A percentile compares a stretch with the other conserved stretches of the same genome.
Evolutionary conservation across 2,888 invertebrate genomes (phyloP).

Genomic region (Priocnemis perturbator): DNA sequence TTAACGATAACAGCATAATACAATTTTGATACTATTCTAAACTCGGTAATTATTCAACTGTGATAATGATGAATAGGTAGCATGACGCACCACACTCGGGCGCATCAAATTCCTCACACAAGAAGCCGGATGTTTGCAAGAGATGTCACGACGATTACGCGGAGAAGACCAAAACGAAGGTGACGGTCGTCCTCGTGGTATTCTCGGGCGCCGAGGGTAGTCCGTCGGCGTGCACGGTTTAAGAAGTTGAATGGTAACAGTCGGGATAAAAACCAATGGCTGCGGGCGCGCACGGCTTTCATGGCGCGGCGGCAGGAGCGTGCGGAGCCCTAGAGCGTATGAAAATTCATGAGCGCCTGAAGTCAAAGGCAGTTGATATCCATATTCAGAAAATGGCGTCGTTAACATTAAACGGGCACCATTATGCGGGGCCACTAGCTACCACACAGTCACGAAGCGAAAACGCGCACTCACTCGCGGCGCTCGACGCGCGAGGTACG

Average conservation of each 20-base stretch:
- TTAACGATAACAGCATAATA: too few species aligned
- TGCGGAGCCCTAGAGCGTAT: slow-evolving; percentile 54
- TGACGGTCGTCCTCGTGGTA: background rate
- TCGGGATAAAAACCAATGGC: slow-evolving; percentile 41
- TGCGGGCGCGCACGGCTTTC: slow-evolving; percentile 19
- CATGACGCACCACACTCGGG: too few species aligned
- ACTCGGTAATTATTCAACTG: too few species aligned
- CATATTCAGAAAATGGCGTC: slow-evolving; percentile 73
- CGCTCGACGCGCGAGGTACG: too few species aligned
- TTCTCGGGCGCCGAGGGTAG: background rate
- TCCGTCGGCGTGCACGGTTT: slow-evolving; percentile 3
- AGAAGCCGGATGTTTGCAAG: too few species aligned
- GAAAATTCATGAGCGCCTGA: slow-evolving; percentile 71
- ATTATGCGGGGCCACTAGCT: slow-evolving; percentile 63
- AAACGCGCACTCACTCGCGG: slow-evolving; percentile 10
- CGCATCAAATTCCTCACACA: too few species aligned
- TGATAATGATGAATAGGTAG: too few species aligned
- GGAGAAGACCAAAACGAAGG: background rate
- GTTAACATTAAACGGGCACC: slow-evolving; percentile 73
- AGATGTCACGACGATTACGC: too few species aligned
- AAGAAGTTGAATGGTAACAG: slow-evolving; percentile 26
- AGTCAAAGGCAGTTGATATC: slow-evolving; percentile 69
- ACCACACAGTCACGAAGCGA: too few species aligned
- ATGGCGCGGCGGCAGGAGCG: slow-evolving; percentile 19
- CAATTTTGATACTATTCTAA: too few species aligned